Evolutionary conservation across 2,888 invertebrate genomes (phyloP), one percentile per base, ranked within the genome.

Genomic region (Stenotaenia linearis): DNA sequence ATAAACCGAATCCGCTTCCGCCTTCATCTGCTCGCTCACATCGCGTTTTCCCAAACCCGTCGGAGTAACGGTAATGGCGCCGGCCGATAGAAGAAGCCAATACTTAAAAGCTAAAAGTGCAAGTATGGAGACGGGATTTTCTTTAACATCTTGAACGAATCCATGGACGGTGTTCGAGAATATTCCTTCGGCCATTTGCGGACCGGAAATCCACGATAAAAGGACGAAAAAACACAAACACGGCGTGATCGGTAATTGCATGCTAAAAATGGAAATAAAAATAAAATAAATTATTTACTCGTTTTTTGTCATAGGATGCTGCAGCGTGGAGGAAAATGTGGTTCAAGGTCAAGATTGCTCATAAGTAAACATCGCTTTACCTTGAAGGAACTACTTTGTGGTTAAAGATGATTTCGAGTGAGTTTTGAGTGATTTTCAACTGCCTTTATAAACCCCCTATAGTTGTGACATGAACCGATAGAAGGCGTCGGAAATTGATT

Each of bases 61-160:
- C 4, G 50, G 50, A 7, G 78, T 18, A 5, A 78, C 78, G 1
- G 61, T 28, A 23, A 78, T 78, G 50, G 78, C 78, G n/a, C 78
- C 78, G 15, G 78, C 30, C 28, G 78, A 78, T 1, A 78, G 12
- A 0, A 78, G 30, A 2, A 78, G 78, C 78, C 78, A 78, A 30
- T 78, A 78, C 18, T 78, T 78, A n/a, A 78, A 56, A 1, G 50
- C 78, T 10, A 78, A 30, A 28, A 78, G 78, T 15, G 78, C 78
- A 15, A 78, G 78, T 6, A 78, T 23, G 12, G 56, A 56, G 5
- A 56, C 35, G 1, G 78, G 78, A 18, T 78, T 78, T 9, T 77
- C 37, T 30, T 78, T 50, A 18, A 78, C 35, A 18, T 78, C 78
- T 61, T 50, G 50, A 10, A 78, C 25, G 30, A 78, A 78, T 6